Evolutionary conservation across 2,888 invertebrate species (phyloP).

Genomic region (Cosmorhoe ocellata): DNA sequence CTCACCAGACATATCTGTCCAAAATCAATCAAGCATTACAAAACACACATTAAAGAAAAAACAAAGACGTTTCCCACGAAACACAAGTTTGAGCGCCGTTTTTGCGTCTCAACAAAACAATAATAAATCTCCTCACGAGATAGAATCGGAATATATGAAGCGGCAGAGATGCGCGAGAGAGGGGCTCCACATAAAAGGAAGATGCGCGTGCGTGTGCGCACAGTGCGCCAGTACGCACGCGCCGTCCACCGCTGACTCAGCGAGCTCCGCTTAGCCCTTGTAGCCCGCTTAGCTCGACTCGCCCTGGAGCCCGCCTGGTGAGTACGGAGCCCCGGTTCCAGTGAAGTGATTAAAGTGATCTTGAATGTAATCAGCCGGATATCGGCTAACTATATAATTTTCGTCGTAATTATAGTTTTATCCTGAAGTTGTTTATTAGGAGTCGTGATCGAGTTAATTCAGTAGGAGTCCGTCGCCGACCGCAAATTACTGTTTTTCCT

Average conservation of each 20-base stretch:
- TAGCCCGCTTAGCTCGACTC: too few relatives aligned
- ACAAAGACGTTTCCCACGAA: conserved; percentile 19
- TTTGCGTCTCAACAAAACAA: conserved; percentile 20
- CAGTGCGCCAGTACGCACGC: conserved; percentile 44
- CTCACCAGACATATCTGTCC: background rate
- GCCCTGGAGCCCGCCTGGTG: too few relatives aligned
- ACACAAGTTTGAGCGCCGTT: conserved; percentile 11
- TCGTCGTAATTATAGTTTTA: background rate
- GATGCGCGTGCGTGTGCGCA: conserved; percentile 48
- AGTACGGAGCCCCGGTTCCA: conserved; percentile 28
- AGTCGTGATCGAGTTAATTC: conserved; percentile 29
- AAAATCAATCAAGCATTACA: conserved; percentile 18
- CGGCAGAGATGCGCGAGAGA: conserved; percentile 38
- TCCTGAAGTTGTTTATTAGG: conserved; percentile 22
- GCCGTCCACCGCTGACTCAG: background rate
- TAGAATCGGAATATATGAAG: conserved; percentile 30
- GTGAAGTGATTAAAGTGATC: conserved; percentile 19
- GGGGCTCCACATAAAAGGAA: conserved; percentile 63
- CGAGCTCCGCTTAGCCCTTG: too few relatives aligned
- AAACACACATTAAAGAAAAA: conserved; percentile 5
- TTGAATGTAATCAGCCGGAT: background rate
- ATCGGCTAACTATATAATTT: conserved; percentile 3
- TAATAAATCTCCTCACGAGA: conserved; percentile 27
- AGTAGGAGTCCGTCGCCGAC: conserved; percentile 16
- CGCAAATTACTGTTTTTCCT: conserved; percentile 20